phyloP scores from a whole-genome alignment of 2,888 invertebrate genomes.

The Phyllotreta striolata region DNA sequence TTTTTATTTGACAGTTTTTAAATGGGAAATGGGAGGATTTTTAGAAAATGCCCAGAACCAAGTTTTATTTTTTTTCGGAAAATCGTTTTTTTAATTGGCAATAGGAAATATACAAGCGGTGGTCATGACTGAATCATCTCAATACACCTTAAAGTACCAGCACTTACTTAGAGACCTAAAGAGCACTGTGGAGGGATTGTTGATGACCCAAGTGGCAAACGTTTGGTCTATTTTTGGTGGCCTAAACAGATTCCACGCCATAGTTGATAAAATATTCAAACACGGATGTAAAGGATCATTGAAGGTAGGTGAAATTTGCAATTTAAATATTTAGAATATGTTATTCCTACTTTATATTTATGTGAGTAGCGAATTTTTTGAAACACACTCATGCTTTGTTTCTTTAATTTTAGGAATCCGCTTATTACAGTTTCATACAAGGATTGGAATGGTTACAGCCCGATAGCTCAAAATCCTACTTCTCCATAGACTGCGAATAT shows the following conservation, averaged over 20 bases:
- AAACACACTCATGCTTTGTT: too few relatives aligned
- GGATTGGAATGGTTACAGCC: slow-evolving; percentile 70
- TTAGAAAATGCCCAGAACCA: too few relatives aligned
- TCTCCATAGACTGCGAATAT: slow-evolving; percentile 60
- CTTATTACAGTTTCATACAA: slow-evolving; percentile 67
- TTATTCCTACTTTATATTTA: slow-evolving; percentile 1
- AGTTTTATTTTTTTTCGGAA: too few relatives aligned
- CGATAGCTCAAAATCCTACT: slow-evolving; percentile 63
- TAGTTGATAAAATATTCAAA: slow-evolving; percentile 66
- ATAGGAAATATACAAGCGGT: background rate
- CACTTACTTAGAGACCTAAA: slow-evolving; percentile 65
- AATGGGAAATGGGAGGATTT: too few relatives aligned
- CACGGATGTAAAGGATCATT: slow-evolving; percentile 62
- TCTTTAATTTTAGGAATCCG: slow-evolving; percentile 60
- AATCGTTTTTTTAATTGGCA: background rate
- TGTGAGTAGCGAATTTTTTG: background rate
- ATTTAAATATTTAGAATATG: slow-evolving; percentile 20
- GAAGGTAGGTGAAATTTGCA: slow-evolving; percentile 33
- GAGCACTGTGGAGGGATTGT: slow-evolving; percentile 66
- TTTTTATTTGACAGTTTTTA: too few relatives aligned
- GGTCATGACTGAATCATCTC: slow-evolving; percentile 41
- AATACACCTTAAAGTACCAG: slow-evolving; percentile 57
- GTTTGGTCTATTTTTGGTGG: slow-evolving; percentile 71
- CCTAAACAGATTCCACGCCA: slow-evolving; percentile 65
- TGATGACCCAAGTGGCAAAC: slow-evolving; percentile 66